These are phyloP conservation scores for Garrulus glandarius DNA, from an alignment of 2,797 vertebrate genomes.

Conservation along the genomic window DNA sequence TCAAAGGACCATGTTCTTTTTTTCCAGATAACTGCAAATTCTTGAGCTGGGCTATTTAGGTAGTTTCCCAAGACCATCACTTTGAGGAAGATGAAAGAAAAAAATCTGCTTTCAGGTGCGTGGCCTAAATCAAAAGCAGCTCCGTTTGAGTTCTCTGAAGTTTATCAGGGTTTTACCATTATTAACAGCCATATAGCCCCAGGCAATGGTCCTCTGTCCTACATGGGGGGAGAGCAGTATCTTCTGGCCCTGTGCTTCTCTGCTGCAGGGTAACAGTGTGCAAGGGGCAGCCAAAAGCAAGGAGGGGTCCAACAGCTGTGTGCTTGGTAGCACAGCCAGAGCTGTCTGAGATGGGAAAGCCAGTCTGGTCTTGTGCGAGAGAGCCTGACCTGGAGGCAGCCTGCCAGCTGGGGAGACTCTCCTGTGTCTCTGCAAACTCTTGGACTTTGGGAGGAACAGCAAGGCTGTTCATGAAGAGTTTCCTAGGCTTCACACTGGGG, in stretches of 20 bases:
- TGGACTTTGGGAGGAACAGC: background rate
- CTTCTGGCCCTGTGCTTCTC: background rate
- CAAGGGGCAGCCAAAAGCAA: background rate
- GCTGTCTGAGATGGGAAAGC: background rate
- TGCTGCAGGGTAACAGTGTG: background rate
- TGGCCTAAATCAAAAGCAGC: slow-evolving; percentile 22
- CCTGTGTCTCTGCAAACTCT: background rate
- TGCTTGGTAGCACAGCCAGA: background rate
- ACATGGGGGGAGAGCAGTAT: rapidly evolving
- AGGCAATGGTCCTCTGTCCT: background rate
- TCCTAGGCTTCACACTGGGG: background rate
- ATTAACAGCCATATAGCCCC: background rate
- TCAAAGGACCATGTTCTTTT: background rate
- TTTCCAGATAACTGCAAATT: background rate
- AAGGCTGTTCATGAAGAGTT: background rate
- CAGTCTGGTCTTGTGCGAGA: background rate
- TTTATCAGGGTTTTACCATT: background rate
- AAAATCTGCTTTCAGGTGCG: background rate
- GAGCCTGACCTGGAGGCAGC: background rate
- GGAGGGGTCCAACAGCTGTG: background rate
- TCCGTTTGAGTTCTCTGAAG: background rate
- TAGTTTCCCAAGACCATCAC: background rate
- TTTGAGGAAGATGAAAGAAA: slow-evolving; percentile 26
- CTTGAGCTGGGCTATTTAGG: background rate
- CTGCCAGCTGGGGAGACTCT: background rate